A percentile compares a stretch with the other conserved stretches of the same genome.
Conservation (phyloP, 2,888 invertebrate species). For the Melieria omissa region DNA sequence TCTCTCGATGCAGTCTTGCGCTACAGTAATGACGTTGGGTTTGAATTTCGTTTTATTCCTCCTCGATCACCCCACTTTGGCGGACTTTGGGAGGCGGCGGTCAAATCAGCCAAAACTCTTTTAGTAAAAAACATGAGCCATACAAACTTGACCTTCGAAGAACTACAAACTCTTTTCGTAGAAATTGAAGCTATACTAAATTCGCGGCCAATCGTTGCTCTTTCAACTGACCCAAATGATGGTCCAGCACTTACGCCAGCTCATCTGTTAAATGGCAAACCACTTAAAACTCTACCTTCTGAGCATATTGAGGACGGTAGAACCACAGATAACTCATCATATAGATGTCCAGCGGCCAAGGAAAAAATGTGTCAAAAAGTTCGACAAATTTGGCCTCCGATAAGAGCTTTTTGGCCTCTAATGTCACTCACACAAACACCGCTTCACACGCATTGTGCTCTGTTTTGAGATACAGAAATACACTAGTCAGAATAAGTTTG, state of each 20-base stretch:
- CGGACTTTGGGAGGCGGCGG: slow-evolving; percentile 44
- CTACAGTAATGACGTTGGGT: slow-evolving; percentile 9
- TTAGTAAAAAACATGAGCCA: slow-evolving; percentile 36
- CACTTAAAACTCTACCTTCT: slow-evolving; percentile 15
- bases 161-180: slow-evolving; percentile 41
- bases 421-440: too few relatives aligned
- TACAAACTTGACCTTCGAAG: slow-evolving; percentile 38
- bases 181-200: slow-evolving; percentile 48
- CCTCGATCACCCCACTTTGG: slow-evolving; percentile 42
- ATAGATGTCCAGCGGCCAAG: too few relatives aligned
- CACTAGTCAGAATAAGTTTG: too few relatives aligned
- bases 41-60: slow-evolving; percentile 39
- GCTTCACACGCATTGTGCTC: too few relatives aligned
- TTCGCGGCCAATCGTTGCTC: slow-evolving; percentile 43
- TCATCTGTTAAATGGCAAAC: slow-evolving; percentile 34
- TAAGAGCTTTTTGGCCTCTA: too few relatives aligned
- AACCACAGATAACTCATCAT: too few relatives aligned
- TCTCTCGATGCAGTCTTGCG: background rate
- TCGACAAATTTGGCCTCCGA: too few relatives aligned
- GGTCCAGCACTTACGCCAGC: slow-evolving; percentile 42
- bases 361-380: too few relatives aligned
- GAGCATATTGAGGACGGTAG: too few relatives aligned
- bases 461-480: too few relatives aligned
- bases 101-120: slow-evolving; percentile 42
- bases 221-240: slow-evolving; percentile 44